phyloP scores from a whole-genome alignment of 2,797 vertebrate genomes.

The Poeciliopsis infans region DNA sequence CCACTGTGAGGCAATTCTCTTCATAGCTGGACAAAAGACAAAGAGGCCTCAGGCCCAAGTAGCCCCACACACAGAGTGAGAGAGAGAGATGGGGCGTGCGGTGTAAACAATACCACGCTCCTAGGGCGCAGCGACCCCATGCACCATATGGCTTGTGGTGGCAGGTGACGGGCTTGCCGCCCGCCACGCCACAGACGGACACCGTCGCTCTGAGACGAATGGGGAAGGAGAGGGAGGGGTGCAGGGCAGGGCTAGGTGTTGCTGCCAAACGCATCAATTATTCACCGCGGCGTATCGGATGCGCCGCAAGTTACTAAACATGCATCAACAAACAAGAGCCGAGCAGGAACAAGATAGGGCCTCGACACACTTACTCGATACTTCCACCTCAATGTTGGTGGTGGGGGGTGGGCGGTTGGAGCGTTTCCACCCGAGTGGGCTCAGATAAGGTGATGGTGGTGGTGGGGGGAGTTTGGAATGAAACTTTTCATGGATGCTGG shows the following conservation, averaged over 20 bases:
- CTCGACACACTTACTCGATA: conserved; percentile 60
- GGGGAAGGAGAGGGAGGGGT: conserved; percentile 9
- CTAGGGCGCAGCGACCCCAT: conserved; percentile 38
- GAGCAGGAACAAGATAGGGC: conserved; percentile 69
- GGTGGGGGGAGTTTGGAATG: conserved; percentile 34
- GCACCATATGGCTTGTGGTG: conserved; percentile 53
- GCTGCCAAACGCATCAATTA: conserved; percentile 68
- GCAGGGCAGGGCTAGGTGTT: conserved; percentile 49
- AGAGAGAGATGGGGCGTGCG: not conserved
- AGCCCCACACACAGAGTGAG: conserved; percentile 23
- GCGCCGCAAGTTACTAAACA: conserved; percentile 74
- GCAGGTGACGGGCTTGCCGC: conserved; percentile 48
- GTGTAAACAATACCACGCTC: conserved; percentile 59
- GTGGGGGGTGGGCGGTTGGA: not conserved
- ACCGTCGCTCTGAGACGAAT: conserved; percentile 26
- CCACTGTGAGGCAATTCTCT: conserved; percentile 43
- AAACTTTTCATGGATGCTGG: conserved; percentile 55
- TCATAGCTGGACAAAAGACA: conserved; percentile 61
- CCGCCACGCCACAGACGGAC: conserved; percentile 27
- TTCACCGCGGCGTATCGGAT: conserved; percentile 66
- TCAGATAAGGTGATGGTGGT: conserved; percentile 29
- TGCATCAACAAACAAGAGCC: conserved; percentile 73
- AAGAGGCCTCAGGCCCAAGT: conserved; percentile 29
- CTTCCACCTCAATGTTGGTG: conserved; percentile 60
- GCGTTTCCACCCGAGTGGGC: conserved; percentile 52